Conservation (phyloP, 2,113 vertebrate genomes). For the Mohoua ochrocephala region DNA sequence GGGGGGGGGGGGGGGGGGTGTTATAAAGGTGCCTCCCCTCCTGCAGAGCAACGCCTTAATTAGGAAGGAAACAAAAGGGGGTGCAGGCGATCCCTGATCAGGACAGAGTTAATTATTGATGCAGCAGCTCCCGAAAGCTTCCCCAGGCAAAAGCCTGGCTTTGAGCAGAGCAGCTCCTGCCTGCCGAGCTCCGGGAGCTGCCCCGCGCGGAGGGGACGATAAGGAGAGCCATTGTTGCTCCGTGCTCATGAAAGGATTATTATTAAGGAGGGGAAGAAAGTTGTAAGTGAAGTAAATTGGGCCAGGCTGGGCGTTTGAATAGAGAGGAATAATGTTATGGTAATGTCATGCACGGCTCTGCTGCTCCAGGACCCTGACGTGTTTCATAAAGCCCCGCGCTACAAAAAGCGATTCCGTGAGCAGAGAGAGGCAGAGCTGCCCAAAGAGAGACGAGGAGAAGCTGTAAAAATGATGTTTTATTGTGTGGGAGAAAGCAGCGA, state of each 20-base stretch:
- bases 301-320: background rate
- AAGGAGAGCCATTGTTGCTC: background rate
- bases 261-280: background rate
- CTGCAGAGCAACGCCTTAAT: background rate
- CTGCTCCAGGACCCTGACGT: background rate
- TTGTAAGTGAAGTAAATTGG: background rate
- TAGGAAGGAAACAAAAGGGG: background rate
- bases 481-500: background rate
- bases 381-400: background rate
- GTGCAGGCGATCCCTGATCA: fast-evolving
- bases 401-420: background rate
- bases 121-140: background rate
- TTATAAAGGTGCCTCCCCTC: background rate
- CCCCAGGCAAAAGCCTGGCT: background rate
- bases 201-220: background rate
- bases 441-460: background rate
- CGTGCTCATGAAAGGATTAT: background rate
- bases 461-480: background rate
- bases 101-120: background rate
- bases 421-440: background rate
- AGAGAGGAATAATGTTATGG: background rate
- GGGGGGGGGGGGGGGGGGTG: too few species aligned
- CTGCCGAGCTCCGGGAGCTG: background rate
- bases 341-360: background rate
- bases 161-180: background rate